phyloP scores from a whole-genome alignment of 2,113 vertebrate species.

The Caretta caretta region DNA sequence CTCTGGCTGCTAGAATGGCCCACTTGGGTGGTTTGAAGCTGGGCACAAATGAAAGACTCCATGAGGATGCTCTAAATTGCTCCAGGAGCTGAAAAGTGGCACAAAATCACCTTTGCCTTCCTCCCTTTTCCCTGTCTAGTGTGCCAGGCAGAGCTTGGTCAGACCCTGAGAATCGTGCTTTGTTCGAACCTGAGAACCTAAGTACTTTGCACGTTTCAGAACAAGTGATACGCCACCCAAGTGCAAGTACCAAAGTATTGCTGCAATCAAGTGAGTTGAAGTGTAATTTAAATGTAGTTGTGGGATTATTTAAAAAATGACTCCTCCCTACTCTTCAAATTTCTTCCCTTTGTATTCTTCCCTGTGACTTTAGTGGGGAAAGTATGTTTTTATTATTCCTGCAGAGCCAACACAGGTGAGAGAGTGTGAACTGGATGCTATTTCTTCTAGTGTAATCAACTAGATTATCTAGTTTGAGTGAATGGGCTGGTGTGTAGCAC shows the following conservation, averaged over 20 bases:
- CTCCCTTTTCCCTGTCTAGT: neutral
- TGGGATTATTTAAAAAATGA: neutral
- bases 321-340: neutral
- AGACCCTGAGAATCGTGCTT: neutral
- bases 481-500: neutral
- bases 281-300: neutral
- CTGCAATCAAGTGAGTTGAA: neutral
- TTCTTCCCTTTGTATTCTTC: neutral
- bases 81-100: neutral
- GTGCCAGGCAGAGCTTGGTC: neutral
- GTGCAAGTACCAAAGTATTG: neutral
- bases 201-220: neutral
- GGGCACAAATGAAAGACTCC: too few relatives aligned
- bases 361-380: neutral
- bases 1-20: neutral
- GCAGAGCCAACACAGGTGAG: too few relatives aligned
- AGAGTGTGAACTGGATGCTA: accelerated
- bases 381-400: neutral
- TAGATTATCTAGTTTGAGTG: neutral
- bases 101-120: neutral
- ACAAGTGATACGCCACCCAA: neutral
- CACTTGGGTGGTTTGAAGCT: neutral
- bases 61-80: neutral
- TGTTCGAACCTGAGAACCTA: neutral
- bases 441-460: neutral